Evolutionary conservation across 2,797 vertebrate genomes (phyloP), one percentile per base, ranked within the genome.

Genomic region (Poeciliopsis turneri): DNA sequence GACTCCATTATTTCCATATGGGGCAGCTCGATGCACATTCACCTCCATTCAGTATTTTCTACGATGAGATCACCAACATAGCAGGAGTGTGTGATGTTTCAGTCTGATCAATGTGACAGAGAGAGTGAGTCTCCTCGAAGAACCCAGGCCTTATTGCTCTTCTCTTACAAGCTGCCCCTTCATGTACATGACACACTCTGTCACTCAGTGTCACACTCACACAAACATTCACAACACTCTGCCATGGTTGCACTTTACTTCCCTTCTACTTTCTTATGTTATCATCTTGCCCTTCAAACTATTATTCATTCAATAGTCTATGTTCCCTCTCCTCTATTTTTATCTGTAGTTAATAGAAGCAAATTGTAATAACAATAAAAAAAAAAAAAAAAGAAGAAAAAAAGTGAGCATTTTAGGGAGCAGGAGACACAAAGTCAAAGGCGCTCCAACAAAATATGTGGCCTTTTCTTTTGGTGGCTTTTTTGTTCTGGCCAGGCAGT

Each of bases 101-200:
- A 75, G 92, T 94, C 93, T 92, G 77, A 90, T 92, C 73, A 64
- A 93, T 89, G 85, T 85, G 89, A 90, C 83, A 88, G 75, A 87
- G 82, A 88, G 85, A 89, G 84, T 91, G 88, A 93, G 87, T 90
- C 89, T 91, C 86, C 86, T 89, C 41, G 23, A 87, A 89, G 83
- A 87, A 88, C 76, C 85, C 49, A 36, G 41, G 84, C 79, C 90
- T 86, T 89, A 84, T 88, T 91, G 87, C 82, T 80, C 73, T 84
- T 77, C 84, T 79, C 79, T 68, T 81, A 88, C 85, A 89, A 82
- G 83, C 82, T 82, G 61, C 43, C 81, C 71, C 77, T 68, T 77
- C 77, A 75, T 83, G 82, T 80, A 80, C 72, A 85, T 43, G 78
- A 74, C 82, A 90, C 72, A 86, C 82, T 89, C 78, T 75, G 77